A percentile compares a stretch with the other conserved stretches of the same genome.
These are phyloP conservation scores for Pangasius krempfi DNA, from an alignment of 2,797 vertebrate species.

Conservation along the genomic window DNA sequence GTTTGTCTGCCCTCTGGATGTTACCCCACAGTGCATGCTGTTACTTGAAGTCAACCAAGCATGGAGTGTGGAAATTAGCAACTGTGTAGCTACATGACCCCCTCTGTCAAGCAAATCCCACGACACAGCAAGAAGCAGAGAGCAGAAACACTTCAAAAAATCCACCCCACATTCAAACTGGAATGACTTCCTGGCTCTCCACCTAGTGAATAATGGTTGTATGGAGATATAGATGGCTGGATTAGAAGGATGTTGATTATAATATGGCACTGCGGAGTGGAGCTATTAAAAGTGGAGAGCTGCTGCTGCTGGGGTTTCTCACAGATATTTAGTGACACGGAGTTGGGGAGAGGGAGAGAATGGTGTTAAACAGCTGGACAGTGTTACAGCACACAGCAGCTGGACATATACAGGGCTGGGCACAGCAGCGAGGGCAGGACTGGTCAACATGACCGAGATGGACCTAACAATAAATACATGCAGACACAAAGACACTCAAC, in stretches of 20 bases:
- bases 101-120: slow-evolving; percentile 73
- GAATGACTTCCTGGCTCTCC: slow-evolving; percentile 35
- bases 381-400: slow-evolving; percentile 62
- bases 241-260: slow-evolving; percentile 59
- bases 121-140: slow-evolving; percentile 74
- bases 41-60: slow-evolving; percentile 76
- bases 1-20: slow-evolving; percentile 72
- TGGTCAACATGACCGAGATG: slow-evolving; percentile 29
- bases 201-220: slow-evolving; percentile 55
- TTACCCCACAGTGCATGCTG: slow-evolving; percentile 72
- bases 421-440: slow-evolving; percentile 22
- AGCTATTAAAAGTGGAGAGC: slow-evolving; percentile 60
- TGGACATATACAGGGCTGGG: slow-evolving; percentile 51
- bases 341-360: slow-evolving; percentile 44
- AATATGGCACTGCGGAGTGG: slow-evolving; percentile 39
- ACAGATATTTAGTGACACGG: slow-evolving; percentile 69
- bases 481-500: slow-evolving; percentile 17
- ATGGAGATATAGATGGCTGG: slow-evolving; percentile 47
- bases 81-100: slow-evolving; percentile 70
- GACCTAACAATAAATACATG: slow-evolving; percentile 36
- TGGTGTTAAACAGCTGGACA: slow-evolving; percentile 62
- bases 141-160: slow-evolving; percentile 64
- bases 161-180: slow-evolving; percentile 40
- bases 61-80: slow-evolving; percentile 71
- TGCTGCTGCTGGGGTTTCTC: slow-evolving; percentile 64